Conservation (phyloP, 2,888 invertebrate species). For the Nowickia ferox region DNA sequence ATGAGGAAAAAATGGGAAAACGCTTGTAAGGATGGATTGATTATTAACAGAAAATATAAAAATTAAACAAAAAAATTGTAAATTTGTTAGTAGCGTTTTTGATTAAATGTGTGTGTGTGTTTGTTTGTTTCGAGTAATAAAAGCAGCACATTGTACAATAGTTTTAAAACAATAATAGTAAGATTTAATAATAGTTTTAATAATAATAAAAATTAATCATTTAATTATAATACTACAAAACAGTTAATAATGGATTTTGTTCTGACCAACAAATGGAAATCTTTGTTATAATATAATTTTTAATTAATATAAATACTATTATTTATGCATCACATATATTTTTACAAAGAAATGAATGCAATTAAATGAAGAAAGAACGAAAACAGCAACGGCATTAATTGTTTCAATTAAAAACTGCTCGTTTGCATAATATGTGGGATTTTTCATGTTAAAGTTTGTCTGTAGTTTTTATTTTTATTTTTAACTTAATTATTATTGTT, state of each 20-base stretch:
- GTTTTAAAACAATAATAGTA: conserved; percentile 38
- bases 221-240: conserved; percentile 54
- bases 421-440: conserved; percentile 51
- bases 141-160: conserved; percentile 55
- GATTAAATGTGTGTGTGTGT: conserved; percentile 51
- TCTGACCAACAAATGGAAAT: conserved; percentile 32
- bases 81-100: conserved; percentile 21
- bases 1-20: conserved; percentile 30
- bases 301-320: conserved; percentile 50
- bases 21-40: conserved; percentile 29
- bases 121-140: conserved; percentile 50
- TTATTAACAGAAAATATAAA: conserved; percentile 17
- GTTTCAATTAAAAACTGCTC: conserved; percentile 26
- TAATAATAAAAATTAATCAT: conserved; percentile 43
- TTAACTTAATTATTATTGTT: conserved; percentile 66
- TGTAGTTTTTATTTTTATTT: conserved; percentile 30
- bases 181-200: conserved; percentile 22
- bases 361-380: conserved; percentile 7
- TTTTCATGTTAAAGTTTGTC: conserved; percentile 39
- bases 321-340: conserved; percentile 53
- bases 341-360: conserved; percentile 43
- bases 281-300: conserved; percentile 30
- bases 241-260: conserved; percentile 51
- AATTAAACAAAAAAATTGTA: not conserved
- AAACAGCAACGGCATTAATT: conserved; percentile 32